Evolutionary conservation across 2,113 vertebrate genomes (phyloP).

Genomic region (Scytalopus superciliaris): DNA sequence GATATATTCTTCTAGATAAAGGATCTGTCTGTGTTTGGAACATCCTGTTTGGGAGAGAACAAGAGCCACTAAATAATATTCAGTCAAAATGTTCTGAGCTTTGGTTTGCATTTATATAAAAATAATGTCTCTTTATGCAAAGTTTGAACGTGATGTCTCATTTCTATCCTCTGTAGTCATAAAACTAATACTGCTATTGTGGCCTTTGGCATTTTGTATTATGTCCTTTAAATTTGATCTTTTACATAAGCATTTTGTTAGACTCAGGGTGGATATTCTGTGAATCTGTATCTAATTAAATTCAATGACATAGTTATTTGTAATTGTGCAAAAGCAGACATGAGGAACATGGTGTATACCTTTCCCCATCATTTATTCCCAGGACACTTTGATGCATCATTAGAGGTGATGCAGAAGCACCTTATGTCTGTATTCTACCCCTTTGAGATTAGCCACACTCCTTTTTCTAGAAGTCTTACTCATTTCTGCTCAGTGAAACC

Average conservation of each 20-base stretch:
- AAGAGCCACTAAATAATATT: slow-evolving; percentile 16
- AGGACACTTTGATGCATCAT: neutral
- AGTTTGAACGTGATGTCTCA: neutral
- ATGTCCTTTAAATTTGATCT: neutral
- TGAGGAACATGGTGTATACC: neutral
- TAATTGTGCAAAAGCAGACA: neutral
- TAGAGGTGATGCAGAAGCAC: neutral
- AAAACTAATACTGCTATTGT: slow-evolving; percentile 6
- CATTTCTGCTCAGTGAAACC: neutral
- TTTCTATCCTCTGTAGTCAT: neutral
- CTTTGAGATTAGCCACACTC: neutral
- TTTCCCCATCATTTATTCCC: neutral
- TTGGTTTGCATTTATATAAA: neutral
- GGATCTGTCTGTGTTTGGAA: slow-evolving; percentile 5
- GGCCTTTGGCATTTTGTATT: neutral
- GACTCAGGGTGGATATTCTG: neutral
- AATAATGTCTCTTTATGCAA: neutral
- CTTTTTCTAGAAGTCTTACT: neutral
- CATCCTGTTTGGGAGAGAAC: neutral
- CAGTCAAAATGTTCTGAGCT: neutral
- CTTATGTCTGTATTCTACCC: neutral
- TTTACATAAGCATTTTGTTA: neutral
- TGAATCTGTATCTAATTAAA: neutral
- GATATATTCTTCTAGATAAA: slow-evolving; percentile 25
- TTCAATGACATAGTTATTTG: neutral